These are phyloP conservation scores for Acanthornis magna DNA, from an alignment of 2,797 vertebrate genomes.

Conservation along the genomic window DNA sequence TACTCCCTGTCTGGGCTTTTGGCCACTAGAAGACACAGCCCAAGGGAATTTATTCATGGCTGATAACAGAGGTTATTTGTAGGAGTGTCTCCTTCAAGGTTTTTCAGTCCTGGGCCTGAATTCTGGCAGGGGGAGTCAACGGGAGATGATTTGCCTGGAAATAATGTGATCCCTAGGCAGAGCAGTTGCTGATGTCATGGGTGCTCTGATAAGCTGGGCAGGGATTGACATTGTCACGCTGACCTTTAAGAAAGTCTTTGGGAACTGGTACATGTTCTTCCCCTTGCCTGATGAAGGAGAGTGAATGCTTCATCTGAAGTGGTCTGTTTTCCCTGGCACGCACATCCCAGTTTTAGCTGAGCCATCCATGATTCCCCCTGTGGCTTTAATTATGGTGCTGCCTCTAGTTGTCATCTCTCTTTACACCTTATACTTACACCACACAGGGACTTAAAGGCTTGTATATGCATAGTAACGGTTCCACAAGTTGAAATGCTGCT, in stretches of 20 bases:
- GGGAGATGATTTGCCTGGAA: neutral
- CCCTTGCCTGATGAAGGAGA: neutral
- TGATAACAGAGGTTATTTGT: neutral
- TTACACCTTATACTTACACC: neutral
- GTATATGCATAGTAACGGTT: neutral
- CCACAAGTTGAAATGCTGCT: neutral
- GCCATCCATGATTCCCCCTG: neutral
- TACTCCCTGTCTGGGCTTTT: neutral
- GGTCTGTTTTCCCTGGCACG: fast-evolving
- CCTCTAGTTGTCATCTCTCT: neutral
- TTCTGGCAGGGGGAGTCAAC: neutral
- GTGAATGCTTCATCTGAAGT: neutral
- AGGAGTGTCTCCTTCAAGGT: neutral
- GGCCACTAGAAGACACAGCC: neutral
- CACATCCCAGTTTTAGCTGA: neutral
- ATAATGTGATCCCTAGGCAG: neutral
- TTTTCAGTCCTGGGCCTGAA: fast-evolving
- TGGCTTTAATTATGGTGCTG: fast-evolving
- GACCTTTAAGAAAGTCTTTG: neutral
- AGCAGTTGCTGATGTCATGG: neutral
- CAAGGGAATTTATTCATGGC: neutral
- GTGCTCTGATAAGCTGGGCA: neutral
- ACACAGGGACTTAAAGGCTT: neutral
- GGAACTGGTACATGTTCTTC: neutral
- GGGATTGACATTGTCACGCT: fast-evolving